Evolutionary conservation across 1,140 invertebrate species (phyloP).

Genomic region (Scaptodrosophila lebanonensis): DNA sequence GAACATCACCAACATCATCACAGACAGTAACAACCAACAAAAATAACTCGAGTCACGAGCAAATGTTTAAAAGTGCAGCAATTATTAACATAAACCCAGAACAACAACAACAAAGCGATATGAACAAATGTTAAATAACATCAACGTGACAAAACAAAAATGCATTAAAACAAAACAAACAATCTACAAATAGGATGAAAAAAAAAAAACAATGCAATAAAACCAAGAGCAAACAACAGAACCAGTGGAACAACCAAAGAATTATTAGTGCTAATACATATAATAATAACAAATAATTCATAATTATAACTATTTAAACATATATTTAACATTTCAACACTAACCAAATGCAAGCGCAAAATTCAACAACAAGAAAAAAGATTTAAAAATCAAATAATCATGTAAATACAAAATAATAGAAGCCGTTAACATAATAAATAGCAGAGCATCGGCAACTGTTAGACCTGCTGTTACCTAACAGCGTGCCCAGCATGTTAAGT

Average conservation of each 20-base stretch:
- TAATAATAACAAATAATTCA: slow-evolving; percentile 61
- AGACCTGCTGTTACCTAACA: too few relatives aligned
- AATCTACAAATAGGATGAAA: slow-evolving; percentile 6
- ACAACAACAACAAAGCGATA: slow-evolving; percentile 30
- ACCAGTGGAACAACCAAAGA: slow-evolving; percentile 77
- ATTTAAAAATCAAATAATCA: slow-evolving; percentile 9
- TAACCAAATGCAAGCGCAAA: slow-evolving; percentile 47
- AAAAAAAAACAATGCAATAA: slow-evolving; percentile 42
- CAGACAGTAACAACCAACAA: slow-evolving; percentile 32
- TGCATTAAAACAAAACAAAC: slow-evolving; percentile 7
- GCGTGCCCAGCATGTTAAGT: too few relatives aligned
- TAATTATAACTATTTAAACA: slow-evolving; percentile 64
- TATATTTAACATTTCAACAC: slow-evolving; percentile 43
- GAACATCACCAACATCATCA: slow-evolving; percentile 61
- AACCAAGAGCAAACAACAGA: slow-evolving; percentile 59
- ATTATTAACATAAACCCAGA: slow-evolving; percentile 58
- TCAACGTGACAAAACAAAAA: background rate
- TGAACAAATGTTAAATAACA: slow-evolving; percentile 69
- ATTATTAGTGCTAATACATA: slow-evolving; percentile 77
- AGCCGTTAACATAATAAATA: background rate
- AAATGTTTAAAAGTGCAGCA: slow-evolving; percentile 59
- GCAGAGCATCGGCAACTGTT: background rate
- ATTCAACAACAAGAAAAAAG: slow-evolving; percentile 36
- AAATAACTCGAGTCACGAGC: slow-evolving; percentile 59
- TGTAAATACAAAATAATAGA: slow-evolving; percentile 20